Evolutionary conservation across 35 echinoderm and acorn worm species (phyloP), one percentile per base, ranked within the genome.

Genomic region (Lytechinus variegatus): DNA sequence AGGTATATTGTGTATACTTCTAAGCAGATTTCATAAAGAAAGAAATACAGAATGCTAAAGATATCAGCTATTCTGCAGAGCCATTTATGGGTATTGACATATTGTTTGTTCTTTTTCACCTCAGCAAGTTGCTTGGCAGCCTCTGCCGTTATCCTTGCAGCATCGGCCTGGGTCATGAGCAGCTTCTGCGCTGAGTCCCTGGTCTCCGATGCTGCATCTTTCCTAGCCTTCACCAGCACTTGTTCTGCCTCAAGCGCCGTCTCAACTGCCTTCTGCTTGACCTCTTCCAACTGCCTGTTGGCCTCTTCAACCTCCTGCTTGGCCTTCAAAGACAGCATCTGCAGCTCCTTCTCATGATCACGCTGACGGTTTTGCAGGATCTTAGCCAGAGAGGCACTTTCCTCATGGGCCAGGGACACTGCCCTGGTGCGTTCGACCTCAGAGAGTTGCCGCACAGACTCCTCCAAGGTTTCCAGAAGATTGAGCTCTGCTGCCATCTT

Each of bases 401-500:
- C 97, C 91, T 99, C 96, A n/a, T 99, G 98, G 52, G 98, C 98
- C 60, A 99, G 91, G 21, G 97, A 95, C 57, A 99, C 94, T 5
- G 97, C 96, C 87, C 98, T 88, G 61, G 97, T 92, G 27, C 96
- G 95, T 92, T 99, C 98, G 87, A 97, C 71, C 55, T 97, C 97
- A 1, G 95, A 86, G 44, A 97, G 52, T 89, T 99, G 95, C 52
- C 96, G 95, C 21, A 95, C 55, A 4, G 97, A 98, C 54, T 96
- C 98, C 51, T 98, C 97, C 87, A 99, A 55, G 79, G 96, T 94
- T 54, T 99, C 98, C 93, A 99, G 61, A 10, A 97, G 96, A 91
- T 99, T 98, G 54, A 98, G 89, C 94, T 98, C 97, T 5, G 97
- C 95, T 12, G 97, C 96, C 98, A 99, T 97, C 89, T 99, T 99